Conservation (phyloP, 2,888 invertebrate genomes). For the Exephanes ischioxanthus region DNA sequence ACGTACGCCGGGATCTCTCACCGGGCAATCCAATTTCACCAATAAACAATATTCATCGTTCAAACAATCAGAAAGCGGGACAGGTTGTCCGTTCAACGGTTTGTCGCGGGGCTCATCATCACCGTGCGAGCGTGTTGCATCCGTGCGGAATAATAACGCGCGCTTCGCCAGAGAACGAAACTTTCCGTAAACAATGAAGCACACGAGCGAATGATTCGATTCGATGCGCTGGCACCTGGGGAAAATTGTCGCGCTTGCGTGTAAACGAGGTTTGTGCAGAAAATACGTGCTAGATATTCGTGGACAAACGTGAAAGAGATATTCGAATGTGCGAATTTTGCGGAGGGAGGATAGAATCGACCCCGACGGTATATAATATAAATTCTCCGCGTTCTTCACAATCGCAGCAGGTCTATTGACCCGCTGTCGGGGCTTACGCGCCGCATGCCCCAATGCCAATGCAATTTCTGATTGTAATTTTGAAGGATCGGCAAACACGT, state of each 20-base stretch:
- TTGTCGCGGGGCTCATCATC: background rate
- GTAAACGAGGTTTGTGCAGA: background rate
- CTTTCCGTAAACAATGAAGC: slow-evolving; percentile 3
- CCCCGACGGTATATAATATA: slow-evolving; percentile 20
- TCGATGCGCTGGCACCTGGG: background rate
- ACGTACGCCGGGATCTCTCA: background rate
- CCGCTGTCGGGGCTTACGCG: slow-evolving; percentile 33
- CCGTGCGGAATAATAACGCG: background rate
- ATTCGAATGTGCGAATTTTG: background rate
- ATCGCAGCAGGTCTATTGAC: slow-evolving; percentile 44
- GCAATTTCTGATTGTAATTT: slow-evolving; percentile 63
- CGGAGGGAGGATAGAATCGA: slow-evolving; percentile 37
- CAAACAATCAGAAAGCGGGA: slow-evolving; percentile 51
- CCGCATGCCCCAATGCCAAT: too few species aligned
- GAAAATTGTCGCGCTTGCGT: background rate
- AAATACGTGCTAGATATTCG: background rate
- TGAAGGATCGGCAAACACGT: slow-evolving; percentile 23
- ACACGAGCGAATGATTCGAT: background rate
- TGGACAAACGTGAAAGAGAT: background rate
- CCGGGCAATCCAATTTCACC: slow-evolving; percentile 53
- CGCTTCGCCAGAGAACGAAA: background rate
- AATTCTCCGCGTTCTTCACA: slow-evolving; percentile 27
- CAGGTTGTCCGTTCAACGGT: slow-evolving; percentile 11
- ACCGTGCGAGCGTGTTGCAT: background rate
- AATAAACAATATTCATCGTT: slow-evolving; percentile 55